Base-by-base conservation (phyloP, 2,888 invertebrate species). In the Amphipyra berbera region DNA sequence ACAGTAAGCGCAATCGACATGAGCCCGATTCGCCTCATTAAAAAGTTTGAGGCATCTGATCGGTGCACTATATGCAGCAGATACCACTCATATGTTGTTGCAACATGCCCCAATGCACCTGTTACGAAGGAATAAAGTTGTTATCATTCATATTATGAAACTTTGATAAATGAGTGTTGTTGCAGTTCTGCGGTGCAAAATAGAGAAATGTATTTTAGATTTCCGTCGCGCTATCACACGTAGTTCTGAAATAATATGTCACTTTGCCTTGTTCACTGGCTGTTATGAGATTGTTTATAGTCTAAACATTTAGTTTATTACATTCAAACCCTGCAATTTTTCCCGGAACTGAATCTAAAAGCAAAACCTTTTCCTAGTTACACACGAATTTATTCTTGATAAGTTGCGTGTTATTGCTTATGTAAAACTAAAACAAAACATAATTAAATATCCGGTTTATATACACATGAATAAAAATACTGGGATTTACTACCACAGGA, bases 81-180 rank as follows among this genome's bases (percentile, higher is more conserved):
- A 69, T 62, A 71, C 48, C 14, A 38, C 33, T 59, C 56, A 69
- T 40, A 63, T 70, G 67, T 65, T 33, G 49, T 50, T 56, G 30
- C 52, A 57, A 48, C 42, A 52, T 61, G 46, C 75, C 77, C 70
- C 82, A 40, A 52, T 61, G 46, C 75, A 79, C 70, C 82, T 72
- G 69, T 57, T 71, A 53, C 61, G 47, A 61, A 70, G 63, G 79
- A 82, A 85, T 83, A 78, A 88, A 89, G 85, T 91, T 90, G 85
- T 90, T 91, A 89, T 90, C 88, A 88, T 88, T 88, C 84, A 86
- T 90, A 88, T 83, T 83, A 81, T 74, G 76, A 82, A 91, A 91
- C 83, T 92, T 75, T 91, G 90, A 92, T 88, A 89, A 91, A 92
- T 89, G 89, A 88, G 82, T 54, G 63, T 78, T 87, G 86, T 90